Evolutionary conservation across 1,140 invertebrate genomes (phyloP).

Genomic region (Drosophila punjabiensis): DNA sequence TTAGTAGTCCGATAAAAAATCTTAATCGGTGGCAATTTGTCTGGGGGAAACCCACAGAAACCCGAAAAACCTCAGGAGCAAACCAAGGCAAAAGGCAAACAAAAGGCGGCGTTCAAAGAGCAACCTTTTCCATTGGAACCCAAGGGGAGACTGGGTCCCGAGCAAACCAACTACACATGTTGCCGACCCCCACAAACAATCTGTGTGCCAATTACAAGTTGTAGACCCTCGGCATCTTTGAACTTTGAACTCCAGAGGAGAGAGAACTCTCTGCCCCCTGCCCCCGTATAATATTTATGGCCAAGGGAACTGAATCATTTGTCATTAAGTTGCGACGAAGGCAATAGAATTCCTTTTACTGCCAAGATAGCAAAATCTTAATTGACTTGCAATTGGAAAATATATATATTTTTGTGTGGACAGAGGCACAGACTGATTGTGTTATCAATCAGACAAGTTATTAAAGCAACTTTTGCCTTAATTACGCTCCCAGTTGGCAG

Average conservation of each 20-base stretch:
- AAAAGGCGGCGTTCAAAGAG: constrained; percentile 39
- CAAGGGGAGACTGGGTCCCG: constrained; percentile 8
- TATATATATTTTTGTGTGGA: constrained; percentile 30
- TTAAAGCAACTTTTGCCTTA: constrained; percentile 53
- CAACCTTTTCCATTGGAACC: constrained; percentile 65
- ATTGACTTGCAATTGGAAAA: constrained; percentile 77
- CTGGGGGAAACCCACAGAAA: constrained; percentile 36
- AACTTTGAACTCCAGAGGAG: constrained; percentile 51
- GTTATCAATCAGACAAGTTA: constrained; percentile 74
- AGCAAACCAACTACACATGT: constrained; percentile 44
- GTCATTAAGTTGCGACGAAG: constrained; percentile 33
- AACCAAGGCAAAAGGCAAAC: constrained; percentile 31
- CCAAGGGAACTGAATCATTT: constrained; percentile 37
- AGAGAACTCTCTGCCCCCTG: constrained; percentile 1
- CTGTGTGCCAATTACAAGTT: constrained; percentile 60
- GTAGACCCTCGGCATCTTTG: constrained; percentile 36
- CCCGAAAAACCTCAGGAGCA: constrained; percentile 43
- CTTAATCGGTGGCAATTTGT: constrained; percentile 78
- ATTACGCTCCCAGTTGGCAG: constrained; percentile 38
- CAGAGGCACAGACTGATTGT: constrained; percentile 4
- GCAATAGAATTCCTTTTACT: constrained; percentile 60
- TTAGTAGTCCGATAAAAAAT: constrained; percentile 66
- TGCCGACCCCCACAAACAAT: constrained; percentile 6
- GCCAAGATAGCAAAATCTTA: constrained; percentile 66
- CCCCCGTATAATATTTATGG: constrained; percentile 17